phyloP scores from a whole-genome alignment of 2,797 vertebrate species.

The Hippocampus kuda region DNA sequence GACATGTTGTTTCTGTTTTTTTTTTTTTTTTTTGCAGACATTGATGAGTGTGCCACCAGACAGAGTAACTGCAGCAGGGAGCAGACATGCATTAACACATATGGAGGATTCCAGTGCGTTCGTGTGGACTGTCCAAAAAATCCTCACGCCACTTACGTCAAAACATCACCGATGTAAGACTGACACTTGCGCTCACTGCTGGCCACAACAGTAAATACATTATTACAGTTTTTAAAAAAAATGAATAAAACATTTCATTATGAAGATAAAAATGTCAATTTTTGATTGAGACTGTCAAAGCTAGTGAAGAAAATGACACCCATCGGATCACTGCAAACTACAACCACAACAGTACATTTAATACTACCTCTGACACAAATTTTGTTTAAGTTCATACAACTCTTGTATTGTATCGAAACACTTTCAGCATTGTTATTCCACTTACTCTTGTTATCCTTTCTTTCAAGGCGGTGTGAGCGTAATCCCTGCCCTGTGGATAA shows the following conservation, averaged over 20 bases:
- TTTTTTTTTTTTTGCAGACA: constrained; percentile 57
- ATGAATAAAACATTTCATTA: neutral
- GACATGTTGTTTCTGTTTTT: constrained; percentile 11
- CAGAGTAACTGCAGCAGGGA: constrained; percentile 76
- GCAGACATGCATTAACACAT: constrained; percentile 77
- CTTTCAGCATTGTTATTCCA: neutral
- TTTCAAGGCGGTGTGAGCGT: constrained; percentile 76
- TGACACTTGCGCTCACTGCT: neutral
- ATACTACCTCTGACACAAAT: too few relatives aligned
- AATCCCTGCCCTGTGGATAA: constrained; percentile 78
- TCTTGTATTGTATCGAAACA: neutral
- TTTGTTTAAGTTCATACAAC: too few relatives aligned
- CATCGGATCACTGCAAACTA: neutral
- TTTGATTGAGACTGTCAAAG: neutral
- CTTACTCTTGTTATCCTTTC: constrained; percentile 15
- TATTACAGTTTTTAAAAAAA: too few relatives aligned
- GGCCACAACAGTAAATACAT: neutral
- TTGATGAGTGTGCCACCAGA: constrained; percentile 73
- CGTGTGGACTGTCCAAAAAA: constrained; percentile 72
- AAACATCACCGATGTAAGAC: constrained; percentile 78
- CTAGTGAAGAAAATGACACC: too few relatives aligned
- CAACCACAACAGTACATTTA: neutral
- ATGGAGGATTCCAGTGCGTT: constrained; percentile 74
- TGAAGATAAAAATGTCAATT: neutral
- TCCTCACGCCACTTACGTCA: constrained; percentile 72